Evolutionary conservation across 2,797 vertebrate genomes (phyloP).

Genomic region (Siniperca scherzeri): DNA sequence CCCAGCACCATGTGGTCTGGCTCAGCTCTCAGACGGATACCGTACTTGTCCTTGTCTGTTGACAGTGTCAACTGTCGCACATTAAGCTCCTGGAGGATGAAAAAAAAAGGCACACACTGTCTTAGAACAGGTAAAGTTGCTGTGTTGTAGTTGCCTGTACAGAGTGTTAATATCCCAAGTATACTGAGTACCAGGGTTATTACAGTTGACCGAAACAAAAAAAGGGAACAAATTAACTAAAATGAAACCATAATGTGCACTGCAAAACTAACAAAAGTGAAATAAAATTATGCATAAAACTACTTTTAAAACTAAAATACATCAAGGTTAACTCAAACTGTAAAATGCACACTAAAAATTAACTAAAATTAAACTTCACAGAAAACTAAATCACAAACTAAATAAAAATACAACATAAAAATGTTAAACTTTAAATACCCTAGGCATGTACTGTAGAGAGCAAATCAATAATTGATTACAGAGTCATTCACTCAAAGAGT

Average conservation of each 20-base stretch:
- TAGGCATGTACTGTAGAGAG: neutral
- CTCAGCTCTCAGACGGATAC: conserved; percentile 93
- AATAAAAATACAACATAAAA: neutral
- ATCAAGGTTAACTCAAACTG: too few relatives aligned
- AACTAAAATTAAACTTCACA: neutral
- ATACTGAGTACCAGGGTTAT: neutral
- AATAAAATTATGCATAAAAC: neutral
- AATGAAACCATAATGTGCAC: neutral
- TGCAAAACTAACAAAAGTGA: neutral
- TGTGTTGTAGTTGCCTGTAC: neutral
- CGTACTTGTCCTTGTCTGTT: conserved; percentile 93
- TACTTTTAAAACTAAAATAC: too few relatives aligned
- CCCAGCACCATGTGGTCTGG: conserved; percentile 98
- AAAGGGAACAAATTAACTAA: neutral
- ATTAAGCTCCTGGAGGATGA: conserved; percentile 91
- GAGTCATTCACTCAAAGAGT: conserved; percentile 31
- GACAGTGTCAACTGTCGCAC: conserved; percentile 94
- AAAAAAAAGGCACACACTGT: conserved; percentile 7
- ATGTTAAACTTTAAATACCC: neutral
- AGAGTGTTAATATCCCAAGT: neutral
- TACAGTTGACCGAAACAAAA: neutral
- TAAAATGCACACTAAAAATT: neutral
- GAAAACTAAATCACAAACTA: conserved; percentile 3
- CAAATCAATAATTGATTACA: conserved; percentile 32
- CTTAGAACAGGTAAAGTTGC: conserved; percentile 10